These are phyloP conservation scores for Hylaeus anthracinus DNA, from an alignment of 1,140 invertebrate genomes.

Conservation along the genomic window DNA sequence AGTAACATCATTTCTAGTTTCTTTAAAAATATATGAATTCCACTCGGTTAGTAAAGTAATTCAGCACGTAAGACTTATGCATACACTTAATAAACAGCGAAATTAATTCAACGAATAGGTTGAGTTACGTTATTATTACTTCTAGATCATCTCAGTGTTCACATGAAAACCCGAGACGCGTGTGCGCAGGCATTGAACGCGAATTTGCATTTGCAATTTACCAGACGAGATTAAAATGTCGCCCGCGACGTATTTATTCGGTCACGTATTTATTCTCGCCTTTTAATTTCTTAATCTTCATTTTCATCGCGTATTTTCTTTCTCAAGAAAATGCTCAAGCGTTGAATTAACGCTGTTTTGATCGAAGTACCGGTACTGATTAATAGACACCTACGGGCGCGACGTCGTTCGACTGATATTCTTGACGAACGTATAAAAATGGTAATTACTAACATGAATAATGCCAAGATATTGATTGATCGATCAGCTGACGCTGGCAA, in stretches of 20 bases:
- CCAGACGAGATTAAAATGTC: constrained; percentile 3
- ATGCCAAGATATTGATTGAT: not conserved
- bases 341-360: not conserved
- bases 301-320: constrained; percentile 1
- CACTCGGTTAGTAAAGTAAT: too few relatives aligned
- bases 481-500: not conserved
- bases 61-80: too few relatives aligned
- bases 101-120: too few relatives aligned
- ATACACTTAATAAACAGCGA: too few relatives aligned
- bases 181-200: not conserved
- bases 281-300: not conserved
- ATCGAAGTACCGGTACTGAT: constrained; percentile 12
- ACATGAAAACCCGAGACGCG: too few relatives aligned
- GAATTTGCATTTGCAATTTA: constrained; percentile 11
- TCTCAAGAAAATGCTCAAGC: not conserved
- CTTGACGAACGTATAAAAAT: constrained; percentile 5
- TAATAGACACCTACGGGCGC: not conserved
- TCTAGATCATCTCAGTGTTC: not conserved
- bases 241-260: not conserved
- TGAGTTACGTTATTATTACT: not conserved
- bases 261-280: not conserved
- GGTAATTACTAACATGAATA: constrained; percentile 32
- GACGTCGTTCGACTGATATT: not conserved
- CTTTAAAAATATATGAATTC: too few relatives aligned
- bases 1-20: too few relatives aligned